Conservation (phyloP, 2,797 vertebrate species). For the Myotis vivesi region DNA sequence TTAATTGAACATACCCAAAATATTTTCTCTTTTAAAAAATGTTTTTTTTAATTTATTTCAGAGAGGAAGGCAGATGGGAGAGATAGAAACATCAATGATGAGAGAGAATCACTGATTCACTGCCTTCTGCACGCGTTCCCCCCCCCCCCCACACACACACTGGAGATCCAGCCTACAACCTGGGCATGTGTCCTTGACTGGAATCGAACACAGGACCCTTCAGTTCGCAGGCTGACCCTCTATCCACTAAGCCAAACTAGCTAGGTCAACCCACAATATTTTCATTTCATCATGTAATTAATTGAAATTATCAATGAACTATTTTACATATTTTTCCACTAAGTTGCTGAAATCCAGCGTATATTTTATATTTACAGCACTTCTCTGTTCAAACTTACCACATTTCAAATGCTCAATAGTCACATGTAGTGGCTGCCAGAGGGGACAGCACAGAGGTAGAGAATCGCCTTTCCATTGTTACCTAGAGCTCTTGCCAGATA, state of each 20-base stretch:
- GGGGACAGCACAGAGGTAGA: not conserved
- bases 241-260: too few relatives aligned
- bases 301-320: not conserved
- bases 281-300: not conserved
- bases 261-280: not conserved
- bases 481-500: not conserved
- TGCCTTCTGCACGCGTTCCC: too few relatives aligned
- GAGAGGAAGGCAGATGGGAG: too few relatives aligned
- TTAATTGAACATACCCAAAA: not conserved
- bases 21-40: not conserved
- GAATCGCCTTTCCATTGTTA: not conserved
- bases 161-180: too few relatives aligned
- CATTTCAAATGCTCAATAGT: not conserved
- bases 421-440: not conserved
- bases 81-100: too few relatives aligned
- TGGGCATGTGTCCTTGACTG: too few relatives aligned
- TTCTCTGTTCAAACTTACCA: not conserved
- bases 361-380: not conserved
- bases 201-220: too few relatives aligned
- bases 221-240: too few relatives aligned
- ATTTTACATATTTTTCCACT: not conserved
- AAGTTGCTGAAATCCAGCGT: not conserved
- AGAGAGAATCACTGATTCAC: too few relatives aligned
- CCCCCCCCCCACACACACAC: rapidly evolving
- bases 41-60: too few relatives aligned